phyloP scores from a whole-genome alignment of 1,140 invertebrate species.

The Hyles euphorbiae region DNA sequence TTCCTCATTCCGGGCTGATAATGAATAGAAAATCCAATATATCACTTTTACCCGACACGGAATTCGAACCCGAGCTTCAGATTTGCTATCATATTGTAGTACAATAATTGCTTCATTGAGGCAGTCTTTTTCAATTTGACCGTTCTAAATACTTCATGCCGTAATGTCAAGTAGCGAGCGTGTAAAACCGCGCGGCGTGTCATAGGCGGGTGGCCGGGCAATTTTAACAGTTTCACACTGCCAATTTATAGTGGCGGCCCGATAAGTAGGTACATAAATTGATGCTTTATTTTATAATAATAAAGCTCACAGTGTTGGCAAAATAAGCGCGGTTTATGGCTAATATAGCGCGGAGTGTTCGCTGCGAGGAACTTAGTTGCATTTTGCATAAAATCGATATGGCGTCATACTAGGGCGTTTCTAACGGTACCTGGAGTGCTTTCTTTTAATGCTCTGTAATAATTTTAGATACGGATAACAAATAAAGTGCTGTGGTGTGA shows the following conservation, averaged over 20 bases:
- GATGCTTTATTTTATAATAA: slow-evolving; percentile 52
- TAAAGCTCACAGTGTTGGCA: slow-evolving; percentile 37
- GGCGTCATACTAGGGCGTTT: slow-evolving; percentile 6
- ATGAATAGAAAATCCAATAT: no score
- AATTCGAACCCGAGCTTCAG: no score
- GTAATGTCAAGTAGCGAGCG: neutral
- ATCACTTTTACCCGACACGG: no score
- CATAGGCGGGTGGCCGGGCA: slow-evolving; percentile 6
- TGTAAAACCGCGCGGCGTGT: neutral
- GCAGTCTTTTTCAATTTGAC: no score
- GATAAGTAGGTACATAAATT: slow-evolving; percentile 49
- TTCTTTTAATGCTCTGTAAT: no score
- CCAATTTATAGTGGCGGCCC: slow-evolving; percentile 33
- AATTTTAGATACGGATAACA: no score
- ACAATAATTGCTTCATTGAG: no score
- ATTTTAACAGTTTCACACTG: slow-evolving; percentile 17
- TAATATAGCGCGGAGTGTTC: slow-evolving; percentile 42
- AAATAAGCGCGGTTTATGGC: slow-evolving; percentile 50
- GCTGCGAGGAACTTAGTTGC: slow-evolving; percentile 46
- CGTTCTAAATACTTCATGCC: no score
- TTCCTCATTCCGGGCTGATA: no score
- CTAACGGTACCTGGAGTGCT: no score
- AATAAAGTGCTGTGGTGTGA: no score
- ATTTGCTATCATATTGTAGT: no score
- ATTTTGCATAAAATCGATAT: slow-evolving; percentile 63